Evolutionary conservation across 2,113 vertebrate species (phyloP).

Genomic region (Nibea albiflora): DNA sequence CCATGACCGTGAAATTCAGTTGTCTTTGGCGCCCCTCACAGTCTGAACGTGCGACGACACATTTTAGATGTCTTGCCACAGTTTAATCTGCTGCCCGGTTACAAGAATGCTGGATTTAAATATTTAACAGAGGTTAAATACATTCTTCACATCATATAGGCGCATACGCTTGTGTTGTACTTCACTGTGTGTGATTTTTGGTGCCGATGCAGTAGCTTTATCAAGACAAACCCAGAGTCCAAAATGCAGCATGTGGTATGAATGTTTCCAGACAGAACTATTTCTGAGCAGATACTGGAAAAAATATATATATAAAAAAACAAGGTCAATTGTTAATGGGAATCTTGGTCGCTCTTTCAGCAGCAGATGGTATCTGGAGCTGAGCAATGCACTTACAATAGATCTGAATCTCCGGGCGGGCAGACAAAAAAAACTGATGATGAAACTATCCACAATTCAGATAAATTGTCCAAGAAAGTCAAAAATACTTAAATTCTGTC

Average conservation of each 20-base stretch:
- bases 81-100: background rate
- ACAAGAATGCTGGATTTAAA: background rate
- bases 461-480: background rate
- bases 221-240: background rate
- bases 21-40: conserved; percentile 57
- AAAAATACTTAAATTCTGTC: background rate
- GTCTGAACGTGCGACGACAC: conserved; percentile 2
- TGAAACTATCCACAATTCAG: background rate
- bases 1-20: background rate
- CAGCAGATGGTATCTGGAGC: conserved; percentile 1
- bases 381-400: background rate
- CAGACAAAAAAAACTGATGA: background rate
- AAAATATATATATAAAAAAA: background rate
- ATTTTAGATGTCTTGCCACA: background rate
- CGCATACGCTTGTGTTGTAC: background rate
- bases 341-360: background rate
- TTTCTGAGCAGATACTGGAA: background rate
- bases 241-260: background rate
- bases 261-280: background rate
- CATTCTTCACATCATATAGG: background rate
- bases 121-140: too few species aligned
- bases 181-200: too few species aligned
- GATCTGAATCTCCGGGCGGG: background rate
- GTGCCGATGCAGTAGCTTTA: too few species aligned
- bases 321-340: background rate